Percentiles rank a stretch among this genome's conserved stretches.
Conservation (phyloP, 2,797 vertebrate genomes). For the Hoplostethus atlanticus region DNA sequence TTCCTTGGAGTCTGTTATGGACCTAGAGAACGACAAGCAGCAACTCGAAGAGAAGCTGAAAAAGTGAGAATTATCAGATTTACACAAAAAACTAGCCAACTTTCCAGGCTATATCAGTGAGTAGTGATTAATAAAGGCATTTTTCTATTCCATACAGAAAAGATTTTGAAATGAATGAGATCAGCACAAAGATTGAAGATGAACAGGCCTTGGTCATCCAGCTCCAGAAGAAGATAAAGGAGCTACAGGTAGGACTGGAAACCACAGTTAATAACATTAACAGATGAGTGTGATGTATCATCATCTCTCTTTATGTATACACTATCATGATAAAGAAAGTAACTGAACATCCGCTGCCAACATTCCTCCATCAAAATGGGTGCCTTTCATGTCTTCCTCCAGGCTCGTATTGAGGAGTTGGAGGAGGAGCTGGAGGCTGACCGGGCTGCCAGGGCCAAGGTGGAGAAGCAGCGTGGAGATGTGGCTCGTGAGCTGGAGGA, state of each 20-base stretch:
- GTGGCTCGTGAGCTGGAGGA: constrained; percentile 92
- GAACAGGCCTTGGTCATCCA: constrained; percentile 89
- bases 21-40: constrained; percentile 93
- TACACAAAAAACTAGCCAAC: neutral
- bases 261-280: neutral
- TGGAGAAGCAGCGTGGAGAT: constrained; percentile 92
- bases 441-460: constrained; percentile 88
- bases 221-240: constrained; percentile 96
- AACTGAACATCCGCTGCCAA: neutral
- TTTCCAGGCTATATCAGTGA: neutral
- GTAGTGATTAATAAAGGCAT: neutral
- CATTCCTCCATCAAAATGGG: neutral
- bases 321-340: neutral
- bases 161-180: constrained; percentile 91
- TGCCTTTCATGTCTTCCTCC: neutral
- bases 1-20: constrained; percentile 91
- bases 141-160: constrained; percentile 81
- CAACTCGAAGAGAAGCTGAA: constrained; percentile 94
- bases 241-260: constrained; percentile 87
- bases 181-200: constrained; percentile 90
- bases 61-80: constrained; percentile 83
- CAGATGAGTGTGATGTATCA: neutral
- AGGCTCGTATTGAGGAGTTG: constrained; percentile 93
- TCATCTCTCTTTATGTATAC: neutral
- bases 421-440: constrained; percentile 96